Evolutionary conservation across 2,888 invertebrate genomes (phyloP).

Genomic region (Lasioglossum oenotherae): DNA sequence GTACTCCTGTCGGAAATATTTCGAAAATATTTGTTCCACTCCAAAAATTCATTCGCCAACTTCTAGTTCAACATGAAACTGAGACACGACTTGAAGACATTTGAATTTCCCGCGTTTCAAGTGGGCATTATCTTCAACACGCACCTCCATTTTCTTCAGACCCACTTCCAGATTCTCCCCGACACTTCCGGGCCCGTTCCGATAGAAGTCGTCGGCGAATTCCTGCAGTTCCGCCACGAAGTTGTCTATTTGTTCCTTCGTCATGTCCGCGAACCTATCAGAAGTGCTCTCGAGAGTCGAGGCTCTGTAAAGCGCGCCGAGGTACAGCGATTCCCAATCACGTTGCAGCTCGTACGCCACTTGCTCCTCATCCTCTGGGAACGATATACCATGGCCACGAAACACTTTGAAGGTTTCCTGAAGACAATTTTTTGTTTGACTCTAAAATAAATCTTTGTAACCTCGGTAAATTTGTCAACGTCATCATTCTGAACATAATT

Average conservation of each 20-base stretch:
- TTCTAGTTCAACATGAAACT: too few species aligned
- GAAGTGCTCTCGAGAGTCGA: constrained; percentile 92
- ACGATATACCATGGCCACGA: constrained; percentile 89
- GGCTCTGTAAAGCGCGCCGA: constrained; percentile 89
- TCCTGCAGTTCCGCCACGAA: constrained; percentile 87
- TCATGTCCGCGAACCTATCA: constrained; percentile 93
- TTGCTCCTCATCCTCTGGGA: constrained; percentile 86
- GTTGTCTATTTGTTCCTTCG: constrained; percentile 89
- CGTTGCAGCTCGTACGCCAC: constrained; percentile 87
- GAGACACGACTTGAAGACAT: too few species aligned
- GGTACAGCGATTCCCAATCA: constrained; percentile 89
- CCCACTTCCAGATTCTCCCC: constrained; percentile 92
- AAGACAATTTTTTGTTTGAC: constrained; percentile 42
- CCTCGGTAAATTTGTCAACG: too few species aligned
- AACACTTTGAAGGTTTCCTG: constrained; percentile 92
- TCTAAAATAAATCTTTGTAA: not conserved
- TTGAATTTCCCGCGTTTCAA: too few species aligned
- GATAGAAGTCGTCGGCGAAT: constrained; percentile 91
- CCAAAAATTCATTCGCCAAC: too few species aligned
- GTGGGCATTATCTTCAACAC: not conserved
- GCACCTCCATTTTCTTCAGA: constrained; percentile 88
- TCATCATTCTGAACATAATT: too few species aligned
- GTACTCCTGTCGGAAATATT: constrained; percentile 86
- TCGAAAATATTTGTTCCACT: not conserved
- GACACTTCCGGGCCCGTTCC: constrained; percentile 92